Conservation (phyloP, 2,888 invertebrate species). For the Theodoxus fluviatilis region DNA sequence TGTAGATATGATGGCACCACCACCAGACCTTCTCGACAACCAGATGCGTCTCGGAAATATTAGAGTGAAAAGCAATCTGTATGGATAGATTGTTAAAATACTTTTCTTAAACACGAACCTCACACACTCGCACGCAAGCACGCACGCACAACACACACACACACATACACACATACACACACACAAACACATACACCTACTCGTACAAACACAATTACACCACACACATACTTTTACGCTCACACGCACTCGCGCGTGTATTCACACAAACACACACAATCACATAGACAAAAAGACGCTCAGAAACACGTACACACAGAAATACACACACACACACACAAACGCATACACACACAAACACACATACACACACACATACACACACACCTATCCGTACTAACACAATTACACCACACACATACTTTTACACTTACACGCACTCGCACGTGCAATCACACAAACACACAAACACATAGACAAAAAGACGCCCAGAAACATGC, state of each 20-base stretch:
- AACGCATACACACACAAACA: conserved; percentile 1
- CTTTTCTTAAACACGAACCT: too few species aligned
- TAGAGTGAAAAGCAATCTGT: too few species aligned
- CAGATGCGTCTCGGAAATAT: too few species aligned
- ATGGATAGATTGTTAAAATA: too few species aligned
- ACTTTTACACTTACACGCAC: background rate
- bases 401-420: conserved; percentile 11
- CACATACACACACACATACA: conserved; percentile 13
- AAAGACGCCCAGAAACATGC: background rate
- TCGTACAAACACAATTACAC: background rate
- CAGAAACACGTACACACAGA: background rate
- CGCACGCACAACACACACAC: too few species aligned
- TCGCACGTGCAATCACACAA: background rate
- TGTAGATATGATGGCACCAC: too few species aligned
- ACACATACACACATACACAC: background rate
- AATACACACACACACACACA: background rate
- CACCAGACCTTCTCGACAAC: too few species aligned
- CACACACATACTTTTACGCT: conserved; percentile 7
- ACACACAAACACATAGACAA: conserved; percentile 5
- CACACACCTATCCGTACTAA: background rate
- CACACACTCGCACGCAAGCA: too few species aligned
- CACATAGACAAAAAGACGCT: background rate
- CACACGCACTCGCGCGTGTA: conserved; percentile 4
- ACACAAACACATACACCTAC: background rate
- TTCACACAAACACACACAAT: conserved; percentile 13